Conservation (phyloP, 1,140 invertebrate genomes). For the Rhynchophorus ferrugineus region DNA sequence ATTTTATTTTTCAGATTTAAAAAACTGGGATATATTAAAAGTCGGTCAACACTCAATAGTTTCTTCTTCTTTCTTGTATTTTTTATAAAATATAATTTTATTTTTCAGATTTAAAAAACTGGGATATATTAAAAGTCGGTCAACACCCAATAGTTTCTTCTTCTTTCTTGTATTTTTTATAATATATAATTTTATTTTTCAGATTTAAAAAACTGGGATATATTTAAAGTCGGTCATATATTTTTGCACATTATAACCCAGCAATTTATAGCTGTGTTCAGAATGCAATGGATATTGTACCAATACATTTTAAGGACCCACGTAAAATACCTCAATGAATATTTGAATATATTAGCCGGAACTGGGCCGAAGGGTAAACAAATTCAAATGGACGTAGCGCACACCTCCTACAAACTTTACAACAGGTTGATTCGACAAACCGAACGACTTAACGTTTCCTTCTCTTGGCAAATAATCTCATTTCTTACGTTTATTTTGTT, state of each 20-base stretch:
- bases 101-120: too few species aligned
- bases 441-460: not conserved
- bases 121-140: too few species aligned
- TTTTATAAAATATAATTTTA: too few species aligned
- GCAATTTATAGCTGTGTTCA: not conserved
- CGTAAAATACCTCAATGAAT: slow-evolving; percentile 5
- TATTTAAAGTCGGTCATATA: not conserved
- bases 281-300: slow-evolving; percentile 5
- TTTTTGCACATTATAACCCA: not conserved
- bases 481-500: not conserved
- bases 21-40: too few species aligned
- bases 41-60: too few species aligned
- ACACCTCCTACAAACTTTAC: slow-evolving; percentile 3
- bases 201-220: slow-evolving; percentile 1
- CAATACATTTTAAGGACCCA: slow-evolving; percentile 3
- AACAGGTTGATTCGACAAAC: slow-evolving; percentile 3
- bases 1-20: too few species aligned
- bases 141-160: too few species aligned
- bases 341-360: slow-evolving; percentile 1
- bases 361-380: not conserved
- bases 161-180: too few species aligned
- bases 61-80: too few species aligned
- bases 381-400: not conserved
- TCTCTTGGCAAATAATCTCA: slow-evolving; percentile 5
- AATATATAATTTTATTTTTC: too few species aligned